Evolutionary conservation across 2,113 vertebrate species (phyloP), one percentile per base, ranked within the genome.

Genomic region (Dipodomys stephensi): DNA sequence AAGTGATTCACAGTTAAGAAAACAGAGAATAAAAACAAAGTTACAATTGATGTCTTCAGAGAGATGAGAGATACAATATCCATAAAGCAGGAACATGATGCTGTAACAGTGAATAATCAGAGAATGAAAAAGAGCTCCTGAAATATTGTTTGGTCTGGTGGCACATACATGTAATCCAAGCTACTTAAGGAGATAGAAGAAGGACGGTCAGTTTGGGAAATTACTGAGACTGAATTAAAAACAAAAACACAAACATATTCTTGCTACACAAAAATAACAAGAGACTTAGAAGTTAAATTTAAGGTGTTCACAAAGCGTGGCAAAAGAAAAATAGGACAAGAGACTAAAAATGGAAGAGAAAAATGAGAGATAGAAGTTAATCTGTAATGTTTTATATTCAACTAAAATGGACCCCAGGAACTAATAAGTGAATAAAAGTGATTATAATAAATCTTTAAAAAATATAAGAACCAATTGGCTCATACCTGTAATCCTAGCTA

Each of bases 1-100:
- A 95, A 57, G n/a, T 62, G 16, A 84, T 84, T 92, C 22, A 60
- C 25, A 60, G 49, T 88, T 92, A 72, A 88, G 83, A 74, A 95
- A 57, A 4, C 35, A 49, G 62, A 53, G 93, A 71, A 74, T 82
- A 11, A 46, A 84, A 65, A 64, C 39, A 72, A 84, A 57, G 18
- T 71, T 83, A 57, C n/a, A 65, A 74, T 79, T 86, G 39, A 7
- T 60, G 2, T 83, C 30, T 28, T 28, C n/a, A 67, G 80, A 88
- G 65, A 89, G 49, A 83, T 74, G 18, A 53, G 35, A 92, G 35
- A 68, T 85, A 68, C 80, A 81, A 39, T 32, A 35, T 12, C 46
- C 60, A 86, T 62, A 76, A 87, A 90, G 65, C 19, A 72, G 83
- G 32, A 91, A 39, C 28, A 94, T 35, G 35, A 73, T 86, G 10